Percentiles rank a stretch among this genome's conserved stretches.
Evolutionary conservation across 1,140 invertebrate species (phyloP).

Genomic region (Pollicipes pollicipes): DNA sequence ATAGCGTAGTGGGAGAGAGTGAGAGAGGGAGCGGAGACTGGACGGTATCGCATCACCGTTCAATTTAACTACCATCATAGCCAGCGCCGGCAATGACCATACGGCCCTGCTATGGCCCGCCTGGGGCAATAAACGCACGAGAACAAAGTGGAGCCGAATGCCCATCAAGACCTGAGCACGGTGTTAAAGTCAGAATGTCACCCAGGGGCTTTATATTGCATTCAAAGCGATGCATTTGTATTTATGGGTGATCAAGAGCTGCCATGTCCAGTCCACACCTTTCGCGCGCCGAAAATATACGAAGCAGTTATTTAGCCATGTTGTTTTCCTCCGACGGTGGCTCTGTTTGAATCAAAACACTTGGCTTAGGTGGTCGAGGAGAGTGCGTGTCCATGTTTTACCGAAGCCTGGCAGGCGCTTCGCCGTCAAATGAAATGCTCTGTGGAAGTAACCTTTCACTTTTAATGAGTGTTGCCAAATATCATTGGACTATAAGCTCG

Average conservation of each 20-base stretch:
- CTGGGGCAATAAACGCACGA: background rate
- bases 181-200: background rate
- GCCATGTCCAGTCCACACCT: background rate
- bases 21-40: background rate
- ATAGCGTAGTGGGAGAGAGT: too few relatives aligned
- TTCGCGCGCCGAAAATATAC: background rate
- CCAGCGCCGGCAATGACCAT: background rate
- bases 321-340: too few relatives aligned
- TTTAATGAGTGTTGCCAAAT: too few relatives aligned
- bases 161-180: background rate
- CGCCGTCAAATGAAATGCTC: too few relatives aligned
- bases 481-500: too few relatives aligned
- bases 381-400: too few relatives aligned
- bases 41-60: background rate
- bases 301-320: too few relatives aligned
- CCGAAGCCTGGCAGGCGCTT: too few relatives aligned
- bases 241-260: background rate
- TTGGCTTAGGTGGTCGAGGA: too few relatives aligned
- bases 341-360: too few relatives aligned
- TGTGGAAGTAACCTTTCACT: too few relatives aligned
- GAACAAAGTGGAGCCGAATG: background rate
- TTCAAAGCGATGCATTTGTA: background rate
- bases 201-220: background rate
- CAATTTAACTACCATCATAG: slow-evolving; percentile 2
- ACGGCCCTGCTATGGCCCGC: background rate